phyloP scores from a whole-genome alignment of 2,113 vertebrate genomes.

The Cyphomyrus plagiostoma region DNA sequence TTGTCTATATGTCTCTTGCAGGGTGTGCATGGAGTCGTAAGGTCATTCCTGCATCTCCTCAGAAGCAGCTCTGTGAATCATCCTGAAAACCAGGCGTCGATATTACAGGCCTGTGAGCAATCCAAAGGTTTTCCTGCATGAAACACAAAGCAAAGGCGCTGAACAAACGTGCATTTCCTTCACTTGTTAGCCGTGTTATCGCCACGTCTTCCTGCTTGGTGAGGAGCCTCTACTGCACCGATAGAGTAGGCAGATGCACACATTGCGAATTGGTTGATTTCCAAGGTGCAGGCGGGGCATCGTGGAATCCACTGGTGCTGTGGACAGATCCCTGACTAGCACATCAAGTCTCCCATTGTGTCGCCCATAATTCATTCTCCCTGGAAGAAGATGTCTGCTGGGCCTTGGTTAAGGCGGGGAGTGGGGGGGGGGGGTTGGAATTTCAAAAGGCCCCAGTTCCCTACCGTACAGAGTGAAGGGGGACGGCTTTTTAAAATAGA shows the following conservation, averaged over 20 bases:
- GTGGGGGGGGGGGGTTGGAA: constrained; percentile 63
- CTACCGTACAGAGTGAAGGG: constrained; percentile 66
- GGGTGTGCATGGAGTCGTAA: neutral
- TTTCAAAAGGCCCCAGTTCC: constrained; percentile 78
- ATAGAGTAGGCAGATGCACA: constrained; percentile 31
- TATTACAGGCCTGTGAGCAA: neutral
- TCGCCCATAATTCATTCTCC: constrained; percentile 95
- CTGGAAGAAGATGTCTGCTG: constrained; percentile 99
- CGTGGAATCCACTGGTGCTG: constrained; percentile 54
- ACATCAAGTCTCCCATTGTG: constrained; percentile 98
- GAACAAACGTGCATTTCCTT: neutral
- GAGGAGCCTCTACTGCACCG: neutral
- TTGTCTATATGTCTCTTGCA: neutral
- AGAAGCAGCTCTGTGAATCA: neutral
- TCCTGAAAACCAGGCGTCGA: neutral
- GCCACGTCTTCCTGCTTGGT: neutral
- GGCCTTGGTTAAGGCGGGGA: constrained; percentile 58
- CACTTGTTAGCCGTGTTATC: neutral
- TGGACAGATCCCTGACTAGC: constrained; percentile 75
- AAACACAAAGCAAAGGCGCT: neutral
- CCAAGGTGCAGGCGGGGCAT: constrained; percentile 74
- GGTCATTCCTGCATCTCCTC: neutral
- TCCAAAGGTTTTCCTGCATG: neutral
- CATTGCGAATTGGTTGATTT: constrained; percentile 80
- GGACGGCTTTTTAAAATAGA: constrained; percentile 85